A percentile compares a stretch with the other conserved stretches of the same genome.
Conservation (phyloP, 2,113 vertebrate genomes). For the Perccottus glenii region DNA sequence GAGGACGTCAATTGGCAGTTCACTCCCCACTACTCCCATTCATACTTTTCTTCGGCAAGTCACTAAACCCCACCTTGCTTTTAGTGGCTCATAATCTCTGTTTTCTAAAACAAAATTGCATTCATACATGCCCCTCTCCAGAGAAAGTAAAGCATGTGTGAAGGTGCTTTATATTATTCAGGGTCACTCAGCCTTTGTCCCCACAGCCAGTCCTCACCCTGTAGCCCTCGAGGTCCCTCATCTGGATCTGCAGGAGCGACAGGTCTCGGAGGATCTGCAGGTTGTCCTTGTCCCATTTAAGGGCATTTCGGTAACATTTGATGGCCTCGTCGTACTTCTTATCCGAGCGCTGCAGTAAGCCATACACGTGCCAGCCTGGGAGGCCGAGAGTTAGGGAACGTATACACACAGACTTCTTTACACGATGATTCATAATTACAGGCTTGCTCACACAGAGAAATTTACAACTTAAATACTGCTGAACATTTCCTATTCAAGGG, state of each 20-base stretch:
- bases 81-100: no score
- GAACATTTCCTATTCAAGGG: no score
- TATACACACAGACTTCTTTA: background rate
- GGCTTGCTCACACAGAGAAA: no score
- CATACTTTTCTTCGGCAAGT: no score
- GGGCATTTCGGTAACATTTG: slow-evolving; percentile 96
- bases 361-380: slow-evolving; percentile 94
- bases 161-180: background rate
- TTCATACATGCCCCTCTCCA: no score
- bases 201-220: slow-evolving; percentile 80
- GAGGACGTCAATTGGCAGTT: no score
- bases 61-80: no score
- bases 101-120: no score
- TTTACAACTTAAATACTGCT: no score
- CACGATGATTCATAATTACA: background rate
- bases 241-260: slow-evolving; percentile 95
- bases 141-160: background rate
- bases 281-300: slow-evolving; percentile 98
- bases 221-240: slow-evolving; percentile 96
- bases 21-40: no score
- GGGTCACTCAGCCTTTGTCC: background rate
- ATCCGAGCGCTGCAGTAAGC: slow-evolving; percentile 93
- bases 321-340: slow-evolving; percentile 98
- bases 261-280: slow-evolving; percentile 95
- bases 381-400: slow-evolving; percentile 77